Conservation (phyloP, 2,797 vertebrate species). For the Crenichthys baileyi region DNA sequence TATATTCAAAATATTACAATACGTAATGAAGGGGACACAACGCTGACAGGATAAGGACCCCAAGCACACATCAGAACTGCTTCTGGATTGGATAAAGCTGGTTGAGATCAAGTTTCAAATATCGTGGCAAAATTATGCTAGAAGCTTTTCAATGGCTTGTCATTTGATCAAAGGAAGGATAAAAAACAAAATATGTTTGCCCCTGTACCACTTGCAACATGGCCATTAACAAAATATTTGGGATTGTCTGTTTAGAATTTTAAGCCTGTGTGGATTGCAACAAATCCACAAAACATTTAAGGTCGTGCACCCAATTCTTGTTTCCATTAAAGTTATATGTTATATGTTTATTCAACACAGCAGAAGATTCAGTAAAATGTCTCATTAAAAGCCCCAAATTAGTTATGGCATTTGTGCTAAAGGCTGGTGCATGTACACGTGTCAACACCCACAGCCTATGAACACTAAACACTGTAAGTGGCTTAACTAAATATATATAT, state of each 20-base stretch:
- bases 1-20: too few relatives aligned
- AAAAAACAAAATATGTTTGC: not conserved
- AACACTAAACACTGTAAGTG: too few relatives aligned
- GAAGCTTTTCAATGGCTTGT: not conserved
- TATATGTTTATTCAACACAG: not conserved
- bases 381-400: not conserved
- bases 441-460: not conserved
- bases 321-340: not conserved
- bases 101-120: not conserved
- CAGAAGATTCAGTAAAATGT: not conserved
- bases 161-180: too few relatives aligned
- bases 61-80: not conserved
- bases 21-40: too few relatives aligned
- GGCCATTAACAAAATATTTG: not conserved
- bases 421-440: not conserved
- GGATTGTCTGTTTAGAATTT: not conserved
- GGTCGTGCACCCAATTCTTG: not conserved
- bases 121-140: not conserved
- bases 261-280: not conserved
- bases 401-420: not conserved
- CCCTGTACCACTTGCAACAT: not conserved
- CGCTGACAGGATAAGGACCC: too few relatives aligned
- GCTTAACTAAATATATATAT: too few relatives aligned
- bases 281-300: not conserved
- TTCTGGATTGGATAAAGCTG: not conserved